These are phyloP conservation scores for Ptilodon capucinus DNA, from an alignment of 2,888 invertebrate species.

Conservation along the genomic window DNA sequence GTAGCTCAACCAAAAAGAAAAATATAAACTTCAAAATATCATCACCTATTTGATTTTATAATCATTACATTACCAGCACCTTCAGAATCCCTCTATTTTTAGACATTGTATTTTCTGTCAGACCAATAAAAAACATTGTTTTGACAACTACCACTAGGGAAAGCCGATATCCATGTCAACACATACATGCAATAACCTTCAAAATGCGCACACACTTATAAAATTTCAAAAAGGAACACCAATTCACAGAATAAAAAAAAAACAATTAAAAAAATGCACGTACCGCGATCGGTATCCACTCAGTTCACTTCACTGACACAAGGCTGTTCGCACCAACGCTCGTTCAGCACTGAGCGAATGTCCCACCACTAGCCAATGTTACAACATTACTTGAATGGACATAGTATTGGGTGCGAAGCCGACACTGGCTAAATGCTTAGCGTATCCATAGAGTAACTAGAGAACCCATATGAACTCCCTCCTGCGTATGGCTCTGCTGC, in stretches of 20 bases:
- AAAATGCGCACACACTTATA: not conserved
- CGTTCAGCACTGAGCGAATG: not conserved
- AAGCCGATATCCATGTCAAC: too few relatives aligned
- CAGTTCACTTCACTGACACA: constrained; percentile 7
- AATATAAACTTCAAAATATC: too few relatives aligned
- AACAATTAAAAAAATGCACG: not conserved
- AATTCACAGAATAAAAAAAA: not conserved
- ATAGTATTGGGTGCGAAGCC: not conserved
- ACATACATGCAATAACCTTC: not conserved
- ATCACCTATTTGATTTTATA: too few relatives aligned
- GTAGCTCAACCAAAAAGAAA: too few relatives aligned
- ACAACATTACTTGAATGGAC: not conserved
- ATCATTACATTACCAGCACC: too few relatives aligned
- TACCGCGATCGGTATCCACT: constrained; percentile 4
- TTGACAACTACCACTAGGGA: too few relatives aligned
- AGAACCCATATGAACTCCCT: too few relatives aligned
- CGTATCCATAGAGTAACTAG: too few relatives aligned
- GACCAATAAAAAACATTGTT: too few relatives aligned
- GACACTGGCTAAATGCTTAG: not conserved
- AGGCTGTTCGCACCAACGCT: constrained; percentile 1
- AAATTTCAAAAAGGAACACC: not conserved
- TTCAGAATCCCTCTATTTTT: too few relatives aligned
- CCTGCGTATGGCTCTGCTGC: too few relatives aligned
- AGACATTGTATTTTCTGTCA: too few relatives aligned
- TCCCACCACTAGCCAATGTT: not conserved